Evolutionary conservation across 2,888 invertebrate genomes (phyloP), one percentile per base, ranked within the genome.

Genomic region (Phrixothrix hirtus): DNA sequence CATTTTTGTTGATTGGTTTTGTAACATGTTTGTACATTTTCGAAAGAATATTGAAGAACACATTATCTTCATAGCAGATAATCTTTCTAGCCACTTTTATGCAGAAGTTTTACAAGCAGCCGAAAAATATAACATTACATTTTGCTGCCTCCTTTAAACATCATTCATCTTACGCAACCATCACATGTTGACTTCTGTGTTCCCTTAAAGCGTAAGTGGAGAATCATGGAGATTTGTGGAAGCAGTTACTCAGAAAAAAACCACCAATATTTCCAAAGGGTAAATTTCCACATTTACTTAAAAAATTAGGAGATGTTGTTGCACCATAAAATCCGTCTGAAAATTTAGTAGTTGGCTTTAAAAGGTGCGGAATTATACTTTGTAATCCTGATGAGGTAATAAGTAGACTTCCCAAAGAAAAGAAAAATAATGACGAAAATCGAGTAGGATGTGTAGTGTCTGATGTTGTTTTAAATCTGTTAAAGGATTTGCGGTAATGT

Each of bases 1-100:
- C n/a, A n/a, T n/a, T n/a, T n/a, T n/a, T n/a, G 34, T 10, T 16
- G 34, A 34, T n/a, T 34, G 34, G 34, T 34, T 34, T 10, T 15
- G 14, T 1, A 34, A 34, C 14, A 2, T 34, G 15, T 34, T 34
- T 34, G n/a, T 34, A 1, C 34, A 14, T 9, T n/a, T n/a, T n/a
- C n/a, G n/a, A n/a, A 4, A 14, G 7, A 10, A 15, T 2, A 34
- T 1, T 7, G 15, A 34, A 15, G 15, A 10, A 9, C 2, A 14
- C n/a, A 14, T 9, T 6, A 10, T 14, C 3, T n/a, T 12, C 15
- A 12, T 34, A 3, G 34, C 9, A 14, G n/a, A 14, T 7, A 14
- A 34, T 14, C 34, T 34, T 7, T 5, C 34, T 2, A 34, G 34
- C 16, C 15, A 34, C 16, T 34, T 34, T 34, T 34, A 14, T 2